Conservation (phyloP, 2,113 vertebrate genomes). For the Nyctibius bracteatus region DNA sequence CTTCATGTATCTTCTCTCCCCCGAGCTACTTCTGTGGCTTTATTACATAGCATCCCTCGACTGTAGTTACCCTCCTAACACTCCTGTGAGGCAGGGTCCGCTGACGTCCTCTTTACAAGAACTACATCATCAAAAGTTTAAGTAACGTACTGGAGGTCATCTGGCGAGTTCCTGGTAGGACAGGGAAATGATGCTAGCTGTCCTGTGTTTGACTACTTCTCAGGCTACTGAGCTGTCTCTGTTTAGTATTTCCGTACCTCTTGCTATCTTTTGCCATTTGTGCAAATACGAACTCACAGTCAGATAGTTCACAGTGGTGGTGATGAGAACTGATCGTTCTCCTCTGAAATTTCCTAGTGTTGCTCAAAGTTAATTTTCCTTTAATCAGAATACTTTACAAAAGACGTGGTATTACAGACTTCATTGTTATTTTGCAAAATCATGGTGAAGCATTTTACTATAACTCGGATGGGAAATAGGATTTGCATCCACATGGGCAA, state of each 20-base stretch:
- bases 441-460: neutral
- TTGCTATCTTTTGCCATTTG: neutral
- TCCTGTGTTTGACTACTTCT: neutral
- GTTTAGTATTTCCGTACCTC: neutral
- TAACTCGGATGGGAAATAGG: neutral
- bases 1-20: neutral
- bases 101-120: neutral
- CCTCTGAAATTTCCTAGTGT: neutral
- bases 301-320: neutral
- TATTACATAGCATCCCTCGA: neutral
- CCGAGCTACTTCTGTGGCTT: neutral
- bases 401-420: neutral
- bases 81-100: neutral
- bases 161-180: neutral
- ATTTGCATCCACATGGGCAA: slow-evolving; percentile 13
- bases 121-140: neutral
- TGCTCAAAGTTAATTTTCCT: neutral
- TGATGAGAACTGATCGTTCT: neutral
- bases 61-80: neutral
- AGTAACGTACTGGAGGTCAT: neutral
- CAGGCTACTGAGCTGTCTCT: neutral
- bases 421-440: neutral
- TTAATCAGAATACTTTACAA: neutral
- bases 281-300: neutral
- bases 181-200: neutral